A percentile compares a stretch with the other conserved stretches of the same genome.
Evolutionary conservation across 2,797 vertebrate genomes (phyloP).

Genomic region (Prunella strophiata): DNA sequence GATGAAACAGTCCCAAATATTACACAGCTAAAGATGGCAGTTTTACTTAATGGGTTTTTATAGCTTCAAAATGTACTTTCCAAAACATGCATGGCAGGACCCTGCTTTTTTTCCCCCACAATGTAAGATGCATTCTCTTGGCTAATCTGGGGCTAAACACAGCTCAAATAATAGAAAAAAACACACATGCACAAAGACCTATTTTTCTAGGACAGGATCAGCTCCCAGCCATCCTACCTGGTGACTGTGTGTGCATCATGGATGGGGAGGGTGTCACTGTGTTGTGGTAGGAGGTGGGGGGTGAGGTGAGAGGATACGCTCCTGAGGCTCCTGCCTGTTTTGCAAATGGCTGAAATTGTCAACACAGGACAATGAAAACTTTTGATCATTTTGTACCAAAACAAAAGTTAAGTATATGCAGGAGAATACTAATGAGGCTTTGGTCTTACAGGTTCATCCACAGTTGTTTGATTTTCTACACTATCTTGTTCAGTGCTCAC

Average conservation of each 20-base stretch:
- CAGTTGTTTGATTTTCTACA: not conserved
- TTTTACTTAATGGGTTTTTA: not conserved
- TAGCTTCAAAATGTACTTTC: not conserved
- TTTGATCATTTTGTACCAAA: not conserved
- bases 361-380: not conserved
- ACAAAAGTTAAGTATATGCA: not conserved
- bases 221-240: slow-evolving; percentile 78
- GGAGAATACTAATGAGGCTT: not conserved
- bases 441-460: not conserved
- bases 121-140: not conserved
- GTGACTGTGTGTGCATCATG: slow-evolving; percentile 98
- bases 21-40: not conserved
- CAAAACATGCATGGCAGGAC: not conserved
- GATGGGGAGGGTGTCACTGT: slow-evolving; percentile 94
- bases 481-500: not conserved
- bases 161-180: not conserved
- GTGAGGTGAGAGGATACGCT: slow-evolving; percentile 95
- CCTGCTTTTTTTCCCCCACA: not conserved
- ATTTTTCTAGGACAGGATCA: not conserved
- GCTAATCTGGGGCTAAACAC: not conserved
- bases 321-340: slow-evolving; percentile 83
- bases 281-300: slow-evolving; percentile 91
- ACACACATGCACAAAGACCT: not conserved
- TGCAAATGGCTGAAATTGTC: slow-evolving; percentile 77
- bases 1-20: not conserved